Conservation (phyloP, 2,113 vertebrate genomes). For the Falcunculus frontatus region DNA sequence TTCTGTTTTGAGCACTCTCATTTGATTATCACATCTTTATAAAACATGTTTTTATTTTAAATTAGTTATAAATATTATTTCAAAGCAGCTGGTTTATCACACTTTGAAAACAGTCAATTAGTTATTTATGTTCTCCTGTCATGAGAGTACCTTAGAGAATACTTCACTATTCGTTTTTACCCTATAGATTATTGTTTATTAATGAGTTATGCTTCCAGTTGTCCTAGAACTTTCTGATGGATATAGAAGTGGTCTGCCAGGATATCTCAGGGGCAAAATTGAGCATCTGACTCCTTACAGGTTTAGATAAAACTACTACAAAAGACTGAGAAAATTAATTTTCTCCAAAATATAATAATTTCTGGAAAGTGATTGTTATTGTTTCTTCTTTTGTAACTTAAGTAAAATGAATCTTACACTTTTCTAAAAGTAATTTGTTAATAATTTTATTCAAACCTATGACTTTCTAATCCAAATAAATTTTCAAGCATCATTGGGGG, state of each 20-base stretch:
- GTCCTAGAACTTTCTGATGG: neutral
- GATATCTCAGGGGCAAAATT: neutral
- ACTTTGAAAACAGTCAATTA: neutral
- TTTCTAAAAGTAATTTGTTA: neutral
- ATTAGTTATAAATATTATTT: neutral
- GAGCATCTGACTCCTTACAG: neutral
- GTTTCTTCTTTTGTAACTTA: neutral
- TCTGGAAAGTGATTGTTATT: neutral
- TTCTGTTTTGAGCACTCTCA: neutral
- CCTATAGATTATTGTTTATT: neutral
- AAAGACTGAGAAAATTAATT: neutral
- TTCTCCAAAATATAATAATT: neutral
- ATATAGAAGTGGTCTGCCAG: neutral
- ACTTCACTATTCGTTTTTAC: neutral
- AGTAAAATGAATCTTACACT: neutral
- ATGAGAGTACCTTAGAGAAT: neutral
- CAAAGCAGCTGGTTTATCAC: neutral
- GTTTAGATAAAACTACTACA: neutral
- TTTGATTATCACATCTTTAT: neutral
- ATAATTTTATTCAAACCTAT: neutral
- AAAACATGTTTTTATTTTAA: neutral
- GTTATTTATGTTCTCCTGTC: neutral
- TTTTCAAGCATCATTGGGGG: neutral
- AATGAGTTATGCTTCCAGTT: neutral
- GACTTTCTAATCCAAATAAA: neutral